A percentile compares a stretch with the other conserved stretches of the same genome.
Evolutionary conservation across 1,140 invertebrate species (phyloP).

Genomic region (Drosophila pachea): DNA sequence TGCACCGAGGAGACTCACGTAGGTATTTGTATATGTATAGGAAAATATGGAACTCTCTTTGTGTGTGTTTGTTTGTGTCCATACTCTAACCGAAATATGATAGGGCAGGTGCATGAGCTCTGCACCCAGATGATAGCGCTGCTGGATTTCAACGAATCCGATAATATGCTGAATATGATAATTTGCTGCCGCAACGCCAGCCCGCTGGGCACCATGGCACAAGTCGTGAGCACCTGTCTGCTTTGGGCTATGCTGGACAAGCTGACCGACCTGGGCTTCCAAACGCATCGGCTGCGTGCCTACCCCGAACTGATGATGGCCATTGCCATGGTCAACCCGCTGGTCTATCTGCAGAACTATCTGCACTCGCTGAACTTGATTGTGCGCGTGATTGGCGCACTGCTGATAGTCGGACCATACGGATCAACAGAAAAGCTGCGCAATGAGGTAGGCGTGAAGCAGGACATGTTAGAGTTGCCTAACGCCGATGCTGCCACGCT

Average conservation of each 20-base stretch:
- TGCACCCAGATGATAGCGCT: slow-evolving; percentile 35
- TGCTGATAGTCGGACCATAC: slow-evolving; percentile 38
- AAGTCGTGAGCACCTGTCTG: slow-evolving; percentile 47
- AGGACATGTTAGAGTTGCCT: slow-evolving; percentile 30
- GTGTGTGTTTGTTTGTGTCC: too few species aligned
- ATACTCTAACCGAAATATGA: too few species aligned
- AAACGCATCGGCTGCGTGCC: slow-evolving; percentile 40
- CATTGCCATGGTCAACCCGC: slow-evolving; percentile 51
- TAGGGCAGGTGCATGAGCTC: slow-evolving; percentile 39
- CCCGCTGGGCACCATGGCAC: slow-evolving; percentile 47
- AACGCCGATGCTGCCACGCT: slow-evolving; percentile 37
- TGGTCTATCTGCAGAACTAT: slow-evolving; percentile 44
- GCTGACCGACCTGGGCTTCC: slow-evolving; percentile 44
- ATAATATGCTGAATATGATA: slow-evolving; percentile 48
- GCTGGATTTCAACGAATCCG: slow-evolving; percentile 35
- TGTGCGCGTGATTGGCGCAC: slow-evolving; percentile 37
- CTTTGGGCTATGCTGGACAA: slow-evolving; percentile 53
- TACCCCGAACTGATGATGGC: slow-evolving; percentile 41
- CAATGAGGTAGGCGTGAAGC: slow-evolving; percentile 38
- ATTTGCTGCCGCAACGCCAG: slow-evolving; percentile 48
- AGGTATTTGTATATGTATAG: neutral
- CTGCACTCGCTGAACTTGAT: slow-evolving; percentile 54
- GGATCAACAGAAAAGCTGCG: slow-evolving; percentile 36
- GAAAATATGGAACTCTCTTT: neutral
- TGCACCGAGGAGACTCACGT: slow-evolving; percentile 55